These are phyloP conservation scores for Mastacembelus armatus DNA, from an alignment of 2,797 vertebrate genomes.

Conservation along the genomic window DNA sequence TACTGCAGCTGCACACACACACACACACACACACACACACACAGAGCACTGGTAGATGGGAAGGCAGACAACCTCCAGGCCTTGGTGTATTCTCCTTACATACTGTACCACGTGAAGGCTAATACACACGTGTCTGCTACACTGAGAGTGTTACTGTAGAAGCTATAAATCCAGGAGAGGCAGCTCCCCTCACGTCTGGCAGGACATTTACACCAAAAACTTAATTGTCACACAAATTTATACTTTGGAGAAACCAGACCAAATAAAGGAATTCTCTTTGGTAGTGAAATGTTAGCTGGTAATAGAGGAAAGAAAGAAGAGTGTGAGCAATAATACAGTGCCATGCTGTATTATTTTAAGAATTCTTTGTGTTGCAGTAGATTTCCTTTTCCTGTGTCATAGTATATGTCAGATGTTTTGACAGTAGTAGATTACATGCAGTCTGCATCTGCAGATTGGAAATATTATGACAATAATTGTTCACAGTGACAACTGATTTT, in stretches of 20 bases:
- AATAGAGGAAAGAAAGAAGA: background rate
- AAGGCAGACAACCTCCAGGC: conserved; percentile 16
- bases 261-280: background rate
- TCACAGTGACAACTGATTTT: conserved; percentile 39
- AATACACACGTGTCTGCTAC: conserved; percentile 11
- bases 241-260: background rate
- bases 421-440: conserved; percentile 34
- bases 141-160: background rate
- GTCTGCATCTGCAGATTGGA: conserved; percentile 41
- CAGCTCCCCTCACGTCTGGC: background rate
- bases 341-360: background rate
- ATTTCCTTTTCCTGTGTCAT: conserved; percentile 46
- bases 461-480: conserved; percentile 76
- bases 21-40: conserved; percentile 6
- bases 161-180: background rate
- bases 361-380: conserved; percentile 8
- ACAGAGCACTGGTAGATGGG: background rate
- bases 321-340: background rate
- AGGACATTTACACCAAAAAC: background rate
- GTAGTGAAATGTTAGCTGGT: background rate
- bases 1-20: conserved; percentile 16
- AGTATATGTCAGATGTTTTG: conserved; percentile 50
- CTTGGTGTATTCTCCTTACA: conserved; percentile 9
- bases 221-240: background rate
- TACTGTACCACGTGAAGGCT: conserved; percentile 13